phyloP scores from a whole-genome alignment of 2,797 vertebrate species.

The Lagocephalus sceleratus region DNA sequence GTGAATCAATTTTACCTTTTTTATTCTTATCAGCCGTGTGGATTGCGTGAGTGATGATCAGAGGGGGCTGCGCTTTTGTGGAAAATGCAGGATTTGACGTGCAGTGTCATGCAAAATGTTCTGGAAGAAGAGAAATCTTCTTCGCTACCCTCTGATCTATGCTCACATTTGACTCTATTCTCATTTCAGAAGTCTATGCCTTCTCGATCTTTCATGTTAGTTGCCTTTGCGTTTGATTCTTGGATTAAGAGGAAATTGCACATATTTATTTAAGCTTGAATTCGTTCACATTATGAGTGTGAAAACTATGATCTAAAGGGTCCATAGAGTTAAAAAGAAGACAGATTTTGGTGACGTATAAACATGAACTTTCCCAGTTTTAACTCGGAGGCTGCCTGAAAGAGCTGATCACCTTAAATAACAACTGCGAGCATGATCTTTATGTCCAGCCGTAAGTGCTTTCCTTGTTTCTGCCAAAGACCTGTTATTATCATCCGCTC shows the following conservation, averaged over 20 bases:
- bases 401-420: constrained; percentile 21
- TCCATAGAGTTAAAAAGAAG: constrained; percentile 12
- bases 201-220: constrained; percentile 40
- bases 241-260: constrained; percentile 29
- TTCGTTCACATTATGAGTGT: constrained; percentile 21
- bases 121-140: constrained; percentile 14
- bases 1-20: constrained; percentile 15
- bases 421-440: constrained; percentile 20
- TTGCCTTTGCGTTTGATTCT: constrained; percentile 29
- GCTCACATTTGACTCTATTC: constrained; percentile 41
- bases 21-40: not conserved
- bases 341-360: constrained; percentile 22
- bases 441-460: constrained; percentile 59
- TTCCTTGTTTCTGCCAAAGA: constrained; percentile 65
- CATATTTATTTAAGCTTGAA: constrained; percentile 56
- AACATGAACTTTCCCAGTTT: constrained; percentile 17
- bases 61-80: constrained; percentile 14
- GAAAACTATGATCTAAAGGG: not conserved
- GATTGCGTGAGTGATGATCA: constrained; percentile 14
- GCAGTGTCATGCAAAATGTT: constrained; percentile 10
- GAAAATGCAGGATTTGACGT: not conserved
- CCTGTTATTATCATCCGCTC: constrained; percentile 43
- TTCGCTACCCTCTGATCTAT: constrained; percentile 18
- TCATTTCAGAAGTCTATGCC: constrained; percentile 24
- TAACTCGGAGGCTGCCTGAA: constrained; percentile 16